These are phyloP conservation scores for Vulpes vulpes DNA, from an alignment of 2,113 vertebrate genomes.

Conservation along the genomic window DNA sequence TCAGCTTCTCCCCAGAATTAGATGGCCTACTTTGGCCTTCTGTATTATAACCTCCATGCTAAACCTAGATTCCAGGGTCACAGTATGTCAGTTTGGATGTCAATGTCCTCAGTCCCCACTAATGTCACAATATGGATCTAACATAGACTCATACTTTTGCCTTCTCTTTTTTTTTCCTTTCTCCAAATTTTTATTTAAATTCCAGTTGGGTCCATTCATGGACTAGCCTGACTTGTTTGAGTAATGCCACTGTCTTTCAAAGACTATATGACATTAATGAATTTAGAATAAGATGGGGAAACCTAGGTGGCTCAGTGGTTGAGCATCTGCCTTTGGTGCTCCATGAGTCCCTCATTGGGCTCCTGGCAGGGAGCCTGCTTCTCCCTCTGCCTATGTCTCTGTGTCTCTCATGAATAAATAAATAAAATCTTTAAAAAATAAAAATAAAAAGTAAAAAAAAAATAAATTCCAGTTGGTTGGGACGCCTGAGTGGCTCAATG, in stretches of 20 bases:
- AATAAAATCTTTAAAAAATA: too few relatives aligned
- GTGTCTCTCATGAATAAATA: too few relatives aligned
- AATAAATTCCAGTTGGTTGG: too few relatives aligned
- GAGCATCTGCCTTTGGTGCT: too few relatives aligned
- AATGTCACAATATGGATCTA: background rate
- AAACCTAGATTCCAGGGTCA: background rate
- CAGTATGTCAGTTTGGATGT: background rate
- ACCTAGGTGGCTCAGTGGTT: too few relatives aligned
- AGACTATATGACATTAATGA: background rate
- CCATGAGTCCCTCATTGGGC: too few relatives aligned
- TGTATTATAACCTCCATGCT: background rate
- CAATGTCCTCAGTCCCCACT: background rate
- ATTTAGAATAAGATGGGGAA: background rate
- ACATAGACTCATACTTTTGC: background rate
- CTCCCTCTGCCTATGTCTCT: too few relatives aligned
- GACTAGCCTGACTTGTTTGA: background rate
- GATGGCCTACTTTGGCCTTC: background rate
- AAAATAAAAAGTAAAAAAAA: too few relatives aligned
- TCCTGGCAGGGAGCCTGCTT: too few relatives aligned
- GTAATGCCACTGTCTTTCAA: background rate
- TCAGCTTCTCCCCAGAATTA: background rate
- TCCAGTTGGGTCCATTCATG: background rate
- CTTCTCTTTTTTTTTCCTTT: background rate
- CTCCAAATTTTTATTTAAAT: background rate
- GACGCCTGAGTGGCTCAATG: too few relatives aligned